Evolutionary conservation across 2,797 vertebrate species (phyloP).

Genomic region (Alouatta caraya): DNA sequence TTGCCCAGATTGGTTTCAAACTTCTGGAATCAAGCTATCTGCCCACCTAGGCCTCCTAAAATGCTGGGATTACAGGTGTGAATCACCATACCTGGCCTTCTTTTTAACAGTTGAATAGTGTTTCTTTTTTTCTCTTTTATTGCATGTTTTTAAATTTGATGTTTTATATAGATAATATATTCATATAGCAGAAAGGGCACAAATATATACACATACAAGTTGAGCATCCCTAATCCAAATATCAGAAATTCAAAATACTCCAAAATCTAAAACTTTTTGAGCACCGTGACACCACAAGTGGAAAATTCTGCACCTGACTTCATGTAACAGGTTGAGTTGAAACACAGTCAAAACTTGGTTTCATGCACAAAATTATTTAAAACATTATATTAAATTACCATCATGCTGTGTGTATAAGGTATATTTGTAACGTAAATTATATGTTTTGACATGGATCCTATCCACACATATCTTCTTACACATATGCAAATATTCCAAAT

Average conservation of each 20-base stretch:
- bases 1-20: neutral
- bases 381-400: neutral
- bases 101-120: slow-evolving; percentile 7
- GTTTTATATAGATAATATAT: neutral
- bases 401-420: neutral
- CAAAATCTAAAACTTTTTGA: neutral
- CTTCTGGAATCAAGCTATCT: neutral
- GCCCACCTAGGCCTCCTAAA: neutral
- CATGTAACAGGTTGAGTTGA: neutral
- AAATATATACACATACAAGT: neutral
- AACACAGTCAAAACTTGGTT: neutral
- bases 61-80: neutral
- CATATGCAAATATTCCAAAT: neutral
- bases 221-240: neutral
- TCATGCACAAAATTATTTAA: neutral
- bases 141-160: neutral
- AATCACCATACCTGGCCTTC: neutral
- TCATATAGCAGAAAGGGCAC: neutral
- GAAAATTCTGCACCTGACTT: neutral
- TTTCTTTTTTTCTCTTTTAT: neutral
- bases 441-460: neutral
- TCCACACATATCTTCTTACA: neutral
- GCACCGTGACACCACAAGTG: neutral
- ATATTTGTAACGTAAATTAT: neutral
- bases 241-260: neutral